Percentiles rank a stretch among this genome's conserved stretches.
These are phyloP conservation scores for Escarpia spicata DNA, from an alignment of 2,888 invertebrate genomes.

Conservation along the genomic window DNA sequence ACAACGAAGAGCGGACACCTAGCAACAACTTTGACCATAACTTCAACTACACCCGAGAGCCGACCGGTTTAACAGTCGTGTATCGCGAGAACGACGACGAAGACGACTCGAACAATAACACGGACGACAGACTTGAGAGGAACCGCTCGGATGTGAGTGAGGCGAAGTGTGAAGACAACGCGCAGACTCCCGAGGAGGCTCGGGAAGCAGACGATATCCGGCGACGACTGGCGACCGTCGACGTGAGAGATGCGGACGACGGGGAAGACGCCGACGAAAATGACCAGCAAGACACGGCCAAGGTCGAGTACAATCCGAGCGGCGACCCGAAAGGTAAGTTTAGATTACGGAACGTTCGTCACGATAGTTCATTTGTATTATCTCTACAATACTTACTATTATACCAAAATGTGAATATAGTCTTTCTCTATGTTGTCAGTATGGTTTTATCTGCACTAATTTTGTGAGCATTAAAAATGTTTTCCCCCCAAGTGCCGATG, in stretches of 20 bases:
- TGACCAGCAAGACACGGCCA: not conserved
- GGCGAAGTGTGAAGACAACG: not conserved
- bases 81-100: constrained; percentile 25
- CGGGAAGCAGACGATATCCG: not conserved
- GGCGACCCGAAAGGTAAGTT: not conserved
- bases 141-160: constrained; percentile 25
- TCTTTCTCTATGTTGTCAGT: no score
- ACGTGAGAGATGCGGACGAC: constrained; percentile 1
- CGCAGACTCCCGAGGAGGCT: constrained; percentile 7
- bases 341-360: not conserved
- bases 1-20: not conserved
- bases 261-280: constrained; percentile 20
- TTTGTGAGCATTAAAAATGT: no score
- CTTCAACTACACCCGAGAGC: not conserved
- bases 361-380: not conserved
- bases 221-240: constrained; percentile 7
- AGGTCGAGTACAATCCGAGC: constrained; percentile 7
- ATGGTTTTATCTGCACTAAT: no score
- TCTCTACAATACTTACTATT: not conserved
- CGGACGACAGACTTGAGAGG: not conserved
- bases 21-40: not conserved
- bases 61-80: constrained; percentile 7
- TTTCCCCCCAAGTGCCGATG: no score
- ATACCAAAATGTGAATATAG: not conserved
- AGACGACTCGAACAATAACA: not conserved